These are phyloP conservation scores for Eueides isabella DNA, from an alignment of 1,140 invertebrate genomes.

Conservation along the genomic window DNA sequence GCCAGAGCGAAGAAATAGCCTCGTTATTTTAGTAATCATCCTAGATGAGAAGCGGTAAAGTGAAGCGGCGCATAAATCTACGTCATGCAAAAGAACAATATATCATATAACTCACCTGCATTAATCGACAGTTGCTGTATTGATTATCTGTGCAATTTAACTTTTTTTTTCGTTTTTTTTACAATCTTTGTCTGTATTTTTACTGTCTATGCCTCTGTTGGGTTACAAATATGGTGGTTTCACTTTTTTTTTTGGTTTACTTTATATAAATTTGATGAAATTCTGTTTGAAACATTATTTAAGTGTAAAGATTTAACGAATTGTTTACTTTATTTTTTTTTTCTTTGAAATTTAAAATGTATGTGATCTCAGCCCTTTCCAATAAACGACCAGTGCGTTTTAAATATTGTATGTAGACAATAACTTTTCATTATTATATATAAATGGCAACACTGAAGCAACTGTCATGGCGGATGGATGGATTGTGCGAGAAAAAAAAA, in stretches of 20 bases:
- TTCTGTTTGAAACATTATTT: conserved; percentile 1
- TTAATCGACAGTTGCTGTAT: conserved; percentile 21
- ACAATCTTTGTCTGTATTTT: neutral
- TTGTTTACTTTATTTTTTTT: conserved; percentile 1
- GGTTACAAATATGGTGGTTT: neutral
- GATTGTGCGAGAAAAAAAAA: no score
- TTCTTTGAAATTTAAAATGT: neutral
- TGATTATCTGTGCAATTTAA: conserved; percentile 45
- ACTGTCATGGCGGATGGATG: conserved; percentile 62
- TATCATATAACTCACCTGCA: conserved; percentile 26
- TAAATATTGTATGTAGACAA: conserved; percentile 15
- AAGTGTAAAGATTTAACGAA: neutral
- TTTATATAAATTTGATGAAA: neutral
- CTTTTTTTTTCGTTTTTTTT: neutral
- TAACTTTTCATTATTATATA: conserved; percentile 27
- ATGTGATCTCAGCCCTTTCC: conserved; percentile 8
- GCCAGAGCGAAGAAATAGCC: no score
- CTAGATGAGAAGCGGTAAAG: conserved; percentile 58
- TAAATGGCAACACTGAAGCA: conserved; percentile 40
- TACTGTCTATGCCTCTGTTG: neutral
- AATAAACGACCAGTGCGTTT: conserved; percentile 1
- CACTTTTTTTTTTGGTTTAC: neutral
- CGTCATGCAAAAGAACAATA: conserved; percentile 52
- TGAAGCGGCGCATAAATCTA: conserved; percentile 70
- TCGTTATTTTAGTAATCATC: no score